phyloP scores from a whole-genome alignment of 1,140 invertebrate species.

The Drosophila bocqueti region DNA sequence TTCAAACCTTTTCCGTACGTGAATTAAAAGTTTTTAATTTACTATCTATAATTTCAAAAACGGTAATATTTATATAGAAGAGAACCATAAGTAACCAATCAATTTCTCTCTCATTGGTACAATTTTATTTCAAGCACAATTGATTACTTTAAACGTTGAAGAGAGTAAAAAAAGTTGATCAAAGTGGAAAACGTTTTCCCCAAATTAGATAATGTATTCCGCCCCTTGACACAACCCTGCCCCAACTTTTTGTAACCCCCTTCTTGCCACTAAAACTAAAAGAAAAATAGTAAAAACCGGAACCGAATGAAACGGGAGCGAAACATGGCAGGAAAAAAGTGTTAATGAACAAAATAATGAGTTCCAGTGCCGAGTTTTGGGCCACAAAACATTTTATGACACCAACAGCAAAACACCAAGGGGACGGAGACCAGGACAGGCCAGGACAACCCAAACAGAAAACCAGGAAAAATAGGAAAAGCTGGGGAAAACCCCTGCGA shows the following conservation, averaged over 20 bases:
- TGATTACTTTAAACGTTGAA: not conserved
- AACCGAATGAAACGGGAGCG: constrained; percentile 26
- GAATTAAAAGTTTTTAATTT: too few relatives aligned
- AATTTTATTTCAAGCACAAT: not conserved
- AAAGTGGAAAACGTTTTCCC: not conserved
- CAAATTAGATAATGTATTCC: constrained; percentile 26
- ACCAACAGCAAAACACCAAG: constrained; percentile 76
- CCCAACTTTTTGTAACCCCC: constrained; percentile 15
- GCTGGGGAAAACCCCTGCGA: not conserved
- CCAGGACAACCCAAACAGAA: constrained; percentile 19
- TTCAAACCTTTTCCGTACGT: too few relatives aligned
- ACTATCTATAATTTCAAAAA: too few relatives aligned
- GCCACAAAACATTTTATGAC: constrained; percentile 81
- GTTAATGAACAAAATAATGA: constrained; percentile 84
- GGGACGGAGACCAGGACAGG: constrained; percentile 50
- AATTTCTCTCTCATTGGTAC: too few relatives aligned
- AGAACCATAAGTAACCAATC: too few relatives aligned
- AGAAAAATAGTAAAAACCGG: constrained; percentile 33
- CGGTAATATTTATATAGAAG: too few relatives aligned
- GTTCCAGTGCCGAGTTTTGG: constrained; percentile 75
- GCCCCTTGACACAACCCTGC: constrained; percentile 9
- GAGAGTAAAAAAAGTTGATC: not conserved
- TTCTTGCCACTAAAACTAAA: constrained; percentile 2
- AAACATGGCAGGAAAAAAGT: constrained; percentile 58
- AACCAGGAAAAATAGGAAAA: constrained; percentile 6